phyloP scores from a whole-genome alignment of 2,888 invertebrate species.

The Drosophila demipolita region DNA sequence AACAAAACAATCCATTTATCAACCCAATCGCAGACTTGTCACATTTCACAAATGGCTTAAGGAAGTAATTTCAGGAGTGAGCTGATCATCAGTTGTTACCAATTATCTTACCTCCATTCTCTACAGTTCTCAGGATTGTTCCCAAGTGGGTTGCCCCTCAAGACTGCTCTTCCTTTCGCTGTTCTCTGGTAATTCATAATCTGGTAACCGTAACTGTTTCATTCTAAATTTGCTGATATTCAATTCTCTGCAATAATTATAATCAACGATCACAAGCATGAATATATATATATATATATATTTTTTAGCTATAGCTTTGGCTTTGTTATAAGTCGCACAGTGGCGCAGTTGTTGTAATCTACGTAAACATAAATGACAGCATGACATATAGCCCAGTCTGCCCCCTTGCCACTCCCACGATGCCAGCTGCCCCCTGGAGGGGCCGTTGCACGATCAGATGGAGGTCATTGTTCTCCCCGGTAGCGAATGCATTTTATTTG shows the following conservation, averaged over 20 bases:
- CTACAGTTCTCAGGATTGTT: background rate
- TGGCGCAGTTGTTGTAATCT: constrained; percentile 49
- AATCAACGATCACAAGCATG: constrained; percentile 27
- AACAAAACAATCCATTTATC: constrained; percentile 14
- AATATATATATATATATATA: constrained; percentile 4
- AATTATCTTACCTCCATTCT: background rate
- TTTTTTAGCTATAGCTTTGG: constrained; percentile 1
- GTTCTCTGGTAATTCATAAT: background rate
- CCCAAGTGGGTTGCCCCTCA: background rate
- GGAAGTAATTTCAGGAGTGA: background rate
- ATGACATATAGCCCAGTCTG: constrained; percentile 22
- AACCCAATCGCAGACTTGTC: background rate
- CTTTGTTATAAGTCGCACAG: constrained; percentile 15
- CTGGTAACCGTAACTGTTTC: background rate
- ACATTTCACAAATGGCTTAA: background rate
- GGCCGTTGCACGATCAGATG: constrained; percentile 53
- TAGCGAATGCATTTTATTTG: constrained; percentile 18
- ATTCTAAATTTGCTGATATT: too few relatives aligned
- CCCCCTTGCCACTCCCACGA: constrained; percentile 24
- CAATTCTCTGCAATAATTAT: constrained; percentile 15
- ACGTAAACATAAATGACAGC: constrained; percentile 13
- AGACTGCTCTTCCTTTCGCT: background rate
- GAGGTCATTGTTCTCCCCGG: constrained; percentile 58
- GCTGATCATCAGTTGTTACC: background rate
- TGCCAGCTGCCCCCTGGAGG: constrained; percentile 9